phyloP scores from a whole-genome alignment of 2,113 vertebrate genomes.

The Cololabis saira region DNA sequence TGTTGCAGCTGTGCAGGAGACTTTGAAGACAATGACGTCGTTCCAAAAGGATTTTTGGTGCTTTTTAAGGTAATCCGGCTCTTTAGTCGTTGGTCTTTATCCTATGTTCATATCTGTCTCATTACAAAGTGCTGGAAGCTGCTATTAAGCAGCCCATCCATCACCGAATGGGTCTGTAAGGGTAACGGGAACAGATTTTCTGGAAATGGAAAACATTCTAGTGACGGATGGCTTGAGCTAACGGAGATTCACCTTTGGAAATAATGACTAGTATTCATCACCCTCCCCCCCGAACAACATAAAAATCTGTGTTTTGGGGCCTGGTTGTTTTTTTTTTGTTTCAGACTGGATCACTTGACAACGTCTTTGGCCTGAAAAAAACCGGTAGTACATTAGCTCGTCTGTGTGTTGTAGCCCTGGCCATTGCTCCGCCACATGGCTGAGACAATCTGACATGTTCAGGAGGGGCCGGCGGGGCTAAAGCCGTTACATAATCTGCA shows the following conservation, averaged over 20 bases:
- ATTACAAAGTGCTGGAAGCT: constrained; percentile 69
- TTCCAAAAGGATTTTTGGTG: constrained; percentile 44
- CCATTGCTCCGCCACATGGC: constrained; percentile 1
- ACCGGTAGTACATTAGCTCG: constrained; percentile 39
- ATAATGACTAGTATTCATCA: constrained; percentile 79
- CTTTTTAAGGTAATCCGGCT: constrained; percentile 44
- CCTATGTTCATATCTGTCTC: constrained; percentile 75
- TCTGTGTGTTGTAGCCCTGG: constrained; percentile 21
- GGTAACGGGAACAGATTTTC: constrained; percentile 77
- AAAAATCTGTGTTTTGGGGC: constrained; percentile 32
- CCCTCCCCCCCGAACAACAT: constrained; percentile 55
- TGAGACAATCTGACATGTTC: constrained; percentile 12
- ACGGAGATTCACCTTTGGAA: constrained; percentile 67
- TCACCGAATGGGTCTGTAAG: constrained; percentile 76
- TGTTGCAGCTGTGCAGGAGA: constrained; percentile 13
- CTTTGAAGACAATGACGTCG: constrained; percentile 14
- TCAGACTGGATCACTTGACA: constrained; percentile 27
- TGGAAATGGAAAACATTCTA: constrained; percentile 66
- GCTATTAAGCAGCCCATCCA: constrained; percentile 78
- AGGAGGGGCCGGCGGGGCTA: not conserved
- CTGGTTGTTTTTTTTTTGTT: constrained; percentile 27
- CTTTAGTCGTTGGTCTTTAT: constrained; percentile 58
- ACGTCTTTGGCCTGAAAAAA: constrained; percentile 49
- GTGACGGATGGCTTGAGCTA: constrained; percentile 73
- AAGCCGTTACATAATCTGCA: constrained; percentile 37